A percentile compares a stretch with the other conserved stretches of the same genome.
Conservation (phyloP, 2,797 vertebrate species). For the Rhinichthys osculus region DNA sequence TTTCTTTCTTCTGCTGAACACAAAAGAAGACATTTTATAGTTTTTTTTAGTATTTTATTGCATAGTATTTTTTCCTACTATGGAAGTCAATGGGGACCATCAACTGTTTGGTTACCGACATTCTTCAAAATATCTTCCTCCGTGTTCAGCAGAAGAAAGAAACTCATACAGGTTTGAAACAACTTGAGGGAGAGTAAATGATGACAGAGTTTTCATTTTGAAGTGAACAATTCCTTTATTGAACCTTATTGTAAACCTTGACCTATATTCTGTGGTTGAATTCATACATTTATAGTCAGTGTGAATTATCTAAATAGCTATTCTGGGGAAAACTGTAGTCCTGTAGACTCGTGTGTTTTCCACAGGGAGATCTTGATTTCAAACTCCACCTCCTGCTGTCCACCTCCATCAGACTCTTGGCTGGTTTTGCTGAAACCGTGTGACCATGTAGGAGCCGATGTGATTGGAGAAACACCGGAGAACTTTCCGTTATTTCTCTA, state of each 20-base stretch:
- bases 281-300: not conserved
- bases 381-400: conserved; percentile 16
- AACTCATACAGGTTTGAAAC: too few relatives aligned
- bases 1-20: too few relatives aligned
- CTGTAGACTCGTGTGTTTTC: not conserved
- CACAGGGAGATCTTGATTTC: conserved; percentile 44
- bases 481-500: conserved; percentile 53
- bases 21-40: too few relatives aligned
- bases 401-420: conserved; percentile 4
- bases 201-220: too few relatives aligned
- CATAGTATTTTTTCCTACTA: too few relatives aligned
- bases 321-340: not conserved
- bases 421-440: conserved; percentile 13
- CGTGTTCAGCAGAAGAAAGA: too few relatives aligned
- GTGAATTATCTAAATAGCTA: not conserved
- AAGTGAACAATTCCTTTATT: not conserved
- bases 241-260: not conserved
- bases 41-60: too few relatives aligned
- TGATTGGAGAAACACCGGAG: conserved; percentile 25
- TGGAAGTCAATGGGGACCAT: too few relatives aligned
- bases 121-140: too few relatives aligned
- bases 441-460: not conserved
- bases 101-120: too few relatives aligned
- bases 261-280: not conserved
- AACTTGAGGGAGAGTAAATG: too few relatives aligned